Evolutionary conservation across 2,797 vertebrate species (phyloP).

Genomic region (Rhabdomys pumilio): DNA sequence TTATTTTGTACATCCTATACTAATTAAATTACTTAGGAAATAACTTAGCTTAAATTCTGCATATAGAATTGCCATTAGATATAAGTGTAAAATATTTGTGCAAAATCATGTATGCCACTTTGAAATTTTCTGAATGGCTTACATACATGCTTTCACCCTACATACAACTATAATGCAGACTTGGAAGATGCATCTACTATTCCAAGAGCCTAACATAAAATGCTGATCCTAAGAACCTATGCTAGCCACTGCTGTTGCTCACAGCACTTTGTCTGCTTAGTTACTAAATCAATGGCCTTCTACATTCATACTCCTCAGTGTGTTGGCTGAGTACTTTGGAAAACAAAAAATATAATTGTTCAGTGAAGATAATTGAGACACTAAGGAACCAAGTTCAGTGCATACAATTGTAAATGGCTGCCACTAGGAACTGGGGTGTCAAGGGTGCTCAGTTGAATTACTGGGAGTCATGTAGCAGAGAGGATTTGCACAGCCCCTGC

Average conservation of each 20-base stretch:
- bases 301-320: conserved; percentile 4
- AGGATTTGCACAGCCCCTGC: not conserved
- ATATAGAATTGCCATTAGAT: not conserved
- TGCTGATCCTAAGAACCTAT: not conserved
- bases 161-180: not conserved
- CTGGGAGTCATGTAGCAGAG: conserved; percentile 41
- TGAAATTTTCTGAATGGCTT: conserved; percentile 15
- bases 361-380: not conserved
- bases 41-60: conserved; percentile 18
- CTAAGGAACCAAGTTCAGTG: conserved; percentile 1
- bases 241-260: not conserved
- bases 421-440: not conserved
- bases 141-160: not conserved
- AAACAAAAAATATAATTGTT: conserved; percentile 15
- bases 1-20: conserved; percentile 24
- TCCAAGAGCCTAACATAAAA: not conserved
- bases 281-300: conserved; percentile 21
- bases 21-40: not conserved
- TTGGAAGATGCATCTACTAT: not conserved
- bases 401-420: conserved; percentile 62
- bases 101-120: not conserved
- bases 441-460: conserved; percentile 19
- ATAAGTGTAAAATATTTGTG: not conserved
- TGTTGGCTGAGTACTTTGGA: conserved; percentile 49
- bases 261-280: not conserved